Conservation (phyloP, 2,113 vertebrate genomes). For the Actenoides hombroni region DNA sequence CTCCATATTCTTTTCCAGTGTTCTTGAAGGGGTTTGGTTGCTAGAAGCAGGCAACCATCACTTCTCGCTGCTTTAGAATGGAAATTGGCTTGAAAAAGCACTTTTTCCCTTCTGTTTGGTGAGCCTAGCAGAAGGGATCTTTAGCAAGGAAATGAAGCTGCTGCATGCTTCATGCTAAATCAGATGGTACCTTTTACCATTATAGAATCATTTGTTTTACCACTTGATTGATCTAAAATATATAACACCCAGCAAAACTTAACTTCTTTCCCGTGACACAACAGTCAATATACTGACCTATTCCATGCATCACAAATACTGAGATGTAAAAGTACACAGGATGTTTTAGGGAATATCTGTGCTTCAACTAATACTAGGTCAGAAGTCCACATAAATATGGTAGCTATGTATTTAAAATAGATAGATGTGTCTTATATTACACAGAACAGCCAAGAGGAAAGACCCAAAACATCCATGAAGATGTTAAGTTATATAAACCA, state of each 20-base stretch:
- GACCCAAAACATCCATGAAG: not conserved
- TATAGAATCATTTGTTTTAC: slow-evolving; percentile 26
- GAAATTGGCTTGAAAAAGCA: not conserved
- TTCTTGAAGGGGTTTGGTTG: not conserved
- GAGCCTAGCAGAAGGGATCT: not conserved
- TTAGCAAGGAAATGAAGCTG: not conserved
- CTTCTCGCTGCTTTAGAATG: not conserved
- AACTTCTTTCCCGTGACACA: slow-evolving; percentile 4
- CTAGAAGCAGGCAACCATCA: not conserved
- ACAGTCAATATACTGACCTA: slow-evolving; percentile 10
- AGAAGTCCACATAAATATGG: not conserved
- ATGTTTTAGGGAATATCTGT: not conserved
- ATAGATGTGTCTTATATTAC: not conserved
- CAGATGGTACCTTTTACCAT: not conserved
- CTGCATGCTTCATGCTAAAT: not conserved
- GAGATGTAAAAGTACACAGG: not conserved
- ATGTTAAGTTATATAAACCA: not conserved
- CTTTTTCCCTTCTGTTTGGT: not conserved
- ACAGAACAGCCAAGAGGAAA: not conserved
- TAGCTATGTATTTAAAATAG: not conserved
- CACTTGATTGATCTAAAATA: not conserved
- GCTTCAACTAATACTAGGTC: not conserved
- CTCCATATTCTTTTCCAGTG: not conserved
- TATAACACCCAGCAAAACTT: slow-evolving; percentile 23
- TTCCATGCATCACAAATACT: slow-evolving; percentile 30